Evolutionary conservation across 2,888 invertebrate genomes (phyloP).

Genomic region (Laothoe populi): DNA sequence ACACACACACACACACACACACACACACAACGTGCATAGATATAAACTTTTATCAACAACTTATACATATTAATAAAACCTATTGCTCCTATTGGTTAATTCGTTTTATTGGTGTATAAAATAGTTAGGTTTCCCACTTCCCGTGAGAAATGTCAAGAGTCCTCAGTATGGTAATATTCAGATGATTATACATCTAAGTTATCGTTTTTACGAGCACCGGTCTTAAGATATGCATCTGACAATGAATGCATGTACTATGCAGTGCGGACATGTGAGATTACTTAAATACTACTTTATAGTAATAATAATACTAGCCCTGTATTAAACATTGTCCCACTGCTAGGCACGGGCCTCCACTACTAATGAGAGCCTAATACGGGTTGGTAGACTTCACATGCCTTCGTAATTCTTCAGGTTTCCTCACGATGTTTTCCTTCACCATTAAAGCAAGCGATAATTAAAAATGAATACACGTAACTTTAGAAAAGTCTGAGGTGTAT

Average conservation of each 20-base stretch:
- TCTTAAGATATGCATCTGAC: constrained; percentile 6
- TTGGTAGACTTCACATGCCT: too few species aligned
- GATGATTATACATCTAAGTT: constrained; percentile 33
- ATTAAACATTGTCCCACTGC: too few species aligned
- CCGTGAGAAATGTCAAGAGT: constrained; percentile 45
- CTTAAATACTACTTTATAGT: too few species aligned
- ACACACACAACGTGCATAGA: neutral
- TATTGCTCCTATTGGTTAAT: constrained; percentile 22
- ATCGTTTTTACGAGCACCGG: constrained; percentile 38
- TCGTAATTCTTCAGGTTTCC: too few species aligned
- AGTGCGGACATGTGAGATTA: neutral
- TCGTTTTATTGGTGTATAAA: constrained; percentile 41
- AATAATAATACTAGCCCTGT: too few species aligned
- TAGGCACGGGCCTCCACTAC: too few species aligned
- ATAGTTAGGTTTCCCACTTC: constrained; percentile 39
- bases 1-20: neutral
- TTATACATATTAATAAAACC: neutral
- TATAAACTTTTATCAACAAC: neutral
- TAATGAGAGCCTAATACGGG: too few species aligned
- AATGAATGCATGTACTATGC: neutral
- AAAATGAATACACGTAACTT: too few species aligned
- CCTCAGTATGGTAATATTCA: constrained; percentile 37
- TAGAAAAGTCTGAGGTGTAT: too few species aligned
- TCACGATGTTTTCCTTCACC: too few species aligned
- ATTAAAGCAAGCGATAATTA: too few species aligned